Percentiles rank a stretch among this genome's conserved stretches.
Evolutionary conservation across 2,113 vertebrate species (phyloP).

Genomic region (Seriola aureovittata): DNA sequence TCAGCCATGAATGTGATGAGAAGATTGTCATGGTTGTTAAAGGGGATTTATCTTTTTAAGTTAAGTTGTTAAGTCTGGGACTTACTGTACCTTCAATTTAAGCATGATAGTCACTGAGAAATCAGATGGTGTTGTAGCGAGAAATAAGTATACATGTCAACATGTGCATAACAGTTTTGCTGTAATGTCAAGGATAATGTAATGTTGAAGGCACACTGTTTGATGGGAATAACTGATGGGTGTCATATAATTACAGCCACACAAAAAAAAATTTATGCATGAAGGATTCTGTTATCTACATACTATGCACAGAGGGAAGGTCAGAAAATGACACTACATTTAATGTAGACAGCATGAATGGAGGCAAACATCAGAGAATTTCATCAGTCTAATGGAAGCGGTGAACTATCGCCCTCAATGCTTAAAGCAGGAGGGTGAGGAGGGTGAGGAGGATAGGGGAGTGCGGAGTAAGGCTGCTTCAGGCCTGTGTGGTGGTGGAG

Average conservation of each 20-base stretch:
- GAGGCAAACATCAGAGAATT: conserved; percentile 43
- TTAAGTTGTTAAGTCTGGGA: too few species aligned
- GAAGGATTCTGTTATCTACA: neutral
- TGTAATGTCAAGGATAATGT: too few species aligned
- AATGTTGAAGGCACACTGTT: neutral
- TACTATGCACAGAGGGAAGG: conserved; percentile 1
- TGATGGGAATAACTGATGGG: neutral
- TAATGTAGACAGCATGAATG: conserved; percentile 17
- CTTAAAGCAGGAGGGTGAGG: neutral
- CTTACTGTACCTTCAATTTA: neutral
- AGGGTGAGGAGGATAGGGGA: neutral
- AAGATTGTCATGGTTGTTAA: too few species aligned
- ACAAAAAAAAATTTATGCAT: neutral
- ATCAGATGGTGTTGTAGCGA: neutral
- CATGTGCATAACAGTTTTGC: too few species aligned
- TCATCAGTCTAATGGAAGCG: conserved; percentile 59
- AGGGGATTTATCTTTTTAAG: too few species aligned
- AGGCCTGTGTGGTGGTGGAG: neutral
- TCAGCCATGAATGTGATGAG: neutral
- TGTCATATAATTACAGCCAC: neutral
- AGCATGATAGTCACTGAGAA: neutral
- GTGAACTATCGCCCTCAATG: conserved; percentile 48
- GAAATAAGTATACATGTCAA: neutral
- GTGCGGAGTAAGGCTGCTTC: neutral
- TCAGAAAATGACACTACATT: conserved; percentile 31